These are phyloP conservation scores for Morone saxatilis DNA, from an alignment of 2,113 vertebrate genomes.

Conservation along the genomic window DNA sequence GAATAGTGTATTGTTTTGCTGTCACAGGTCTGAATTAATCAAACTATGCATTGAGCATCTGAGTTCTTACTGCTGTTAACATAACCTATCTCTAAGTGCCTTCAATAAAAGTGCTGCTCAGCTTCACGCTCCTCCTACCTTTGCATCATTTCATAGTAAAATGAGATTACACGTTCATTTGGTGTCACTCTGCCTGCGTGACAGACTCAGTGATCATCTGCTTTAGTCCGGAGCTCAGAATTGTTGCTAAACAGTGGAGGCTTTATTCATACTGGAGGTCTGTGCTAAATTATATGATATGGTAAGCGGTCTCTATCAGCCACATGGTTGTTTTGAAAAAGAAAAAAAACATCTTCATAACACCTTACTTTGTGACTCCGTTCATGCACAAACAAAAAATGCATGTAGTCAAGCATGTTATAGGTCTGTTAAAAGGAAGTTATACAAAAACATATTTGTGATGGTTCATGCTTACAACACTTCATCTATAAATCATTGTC, in stretches of 20 bases:
- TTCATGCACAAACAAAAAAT: neutral
- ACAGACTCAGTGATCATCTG: conserved; percentile 52
- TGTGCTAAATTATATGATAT: conserved; percentile 31
- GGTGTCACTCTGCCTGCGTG: neutral
- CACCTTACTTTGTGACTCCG: neutral
- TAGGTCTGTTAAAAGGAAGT: neutral
- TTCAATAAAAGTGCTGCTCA: conserved; percentile 28
- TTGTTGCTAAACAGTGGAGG: conserved; percentile 5
- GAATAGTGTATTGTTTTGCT: neutral
- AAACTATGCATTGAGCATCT: neutral
- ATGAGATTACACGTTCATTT: conserved; percentile 21
- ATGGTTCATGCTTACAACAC: neutral
- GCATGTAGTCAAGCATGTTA: neutral
- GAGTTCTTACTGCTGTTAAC: neutral
- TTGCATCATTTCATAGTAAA: conserved; percentile 33
- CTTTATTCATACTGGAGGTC: conserved; percentile 27
- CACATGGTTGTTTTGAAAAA: conserved; percentile 7
- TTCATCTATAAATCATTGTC: neutral
- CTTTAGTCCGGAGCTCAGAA: conserved; percentile 6
- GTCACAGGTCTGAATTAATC: neutral
- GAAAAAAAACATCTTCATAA: too few relatives aligned
- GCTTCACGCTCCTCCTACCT: neutral
- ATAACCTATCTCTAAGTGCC: neutral
- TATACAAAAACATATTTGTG: neutral
- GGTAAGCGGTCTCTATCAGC: neutral